phyloP scores from a whole-genome alignment of 2,797 vertebrate species.

The Cottoperca gobio region DNA sequence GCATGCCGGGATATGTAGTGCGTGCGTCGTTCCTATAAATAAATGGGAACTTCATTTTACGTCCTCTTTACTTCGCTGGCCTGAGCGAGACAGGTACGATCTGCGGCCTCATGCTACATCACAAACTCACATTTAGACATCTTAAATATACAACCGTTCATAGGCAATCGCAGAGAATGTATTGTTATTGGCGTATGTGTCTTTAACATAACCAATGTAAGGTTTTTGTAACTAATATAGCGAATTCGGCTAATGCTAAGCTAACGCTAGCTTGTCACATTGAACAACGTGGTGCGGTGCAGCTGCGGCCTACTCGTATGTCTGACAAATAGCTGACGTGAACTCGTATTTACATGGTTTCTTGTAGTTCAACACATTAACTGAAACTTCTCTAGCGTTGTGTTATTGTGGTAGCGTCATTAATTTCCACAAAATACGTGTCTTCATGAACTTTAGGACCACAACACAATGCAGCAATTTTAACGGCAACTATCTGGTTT shows the following conservation, averaged over 20 bases:
- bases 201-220: accelerated
- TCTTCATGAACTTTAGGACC: accelerated
- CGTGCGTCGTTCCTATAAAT: constrained; percentile 59
- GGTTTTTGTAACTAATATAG: neutral
- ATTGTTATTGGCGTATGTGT: accelerated
- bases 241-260: constrained; percentile 54
- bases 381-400: accelerated
- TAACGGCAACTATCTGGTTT: too few species aligned
- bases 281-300: constrained; percentile 65
- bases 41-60: accelerated
- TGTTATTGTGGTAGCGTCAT: too few species aligned
- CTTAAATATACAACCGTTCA: accelerated
- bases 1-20: constrained; percentile 79
- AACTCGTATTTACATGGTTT: accelerated
- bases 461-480: too few species aligned
- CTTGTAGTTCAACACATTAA: accelerated
- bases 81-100: constrained; percentile 73
- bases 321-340: accelerated
- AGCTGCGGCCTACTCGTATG: constrained; percentile 54
- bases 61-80: constrained; percentile 82
- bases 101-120: accelerated
- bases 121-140: accelerated
- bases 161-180: accelerated
- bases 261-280: constrained; percentile 45
- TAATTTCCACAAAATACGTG: accelerated